Evolutionary conservation across 2,113 vertebrate genomes (phyloP), one percentile per base, ranked within the genome.

Genomic region (Nanorana parkeri): DNA sequence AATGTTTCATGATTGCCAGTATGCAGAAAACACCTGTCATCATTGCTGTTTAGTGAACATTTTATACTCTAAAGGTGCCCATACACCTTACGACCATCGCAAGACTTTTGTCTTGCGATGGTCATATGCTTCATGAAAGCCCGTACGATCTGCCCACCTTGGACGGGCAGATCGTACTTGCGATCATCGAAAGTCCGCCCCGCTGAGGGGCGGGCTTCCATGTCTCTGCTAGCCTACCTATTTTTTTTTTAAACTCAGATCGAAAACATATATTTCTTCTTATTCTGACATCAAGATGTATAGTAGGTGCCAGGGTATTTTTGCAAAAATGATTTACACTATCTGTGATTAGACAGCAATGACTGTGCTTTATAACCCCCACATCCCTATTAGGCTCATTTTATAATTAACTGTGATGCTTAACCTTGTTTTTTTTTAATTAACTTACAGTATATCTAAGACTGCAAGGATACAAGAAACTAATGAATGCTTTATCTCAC

Each of bases 1-100:
- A 79, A 79, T 68, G 28, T 79, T 68, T 79, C 52, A 41, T 79
- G 41, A 79, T 68, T 79, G 77, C 56, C 65, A 55, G 36, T 68
- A 52, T 65, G 15, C 26, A 68, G 52, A 41, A 79, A 58, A 24
- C 64, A n/a, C 36, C 47, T 23, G 51, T 56, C 28, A 55, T 68
- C 19, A 68, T 21, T 51, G 7, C 29, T 58, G 28, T 60, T 68
- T 79, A 47, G 52, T 79, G 19, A 65, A 79, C 47, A 58, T 79
- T 60, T 36, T 68, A 56, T 79, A 29, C 36, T 68, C 19, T 58
- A 17, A n/a, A n/a, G n/a, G n/a, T n/a, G n/a, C n/a, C n/a, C n/a
- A n/a, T n/a, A n/a, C n/a, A n/a, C n/a, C n/a, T n/a, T n/a, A n/a
- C n/a, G n/a, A n/a, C n/a, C n/a, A n/a, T n/a, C n/a, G n/a, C n/a